Base-by-base conservation (phyloP, 2,797 vertebrate genomes). In the Pygocentrus nattereri region DNA sequence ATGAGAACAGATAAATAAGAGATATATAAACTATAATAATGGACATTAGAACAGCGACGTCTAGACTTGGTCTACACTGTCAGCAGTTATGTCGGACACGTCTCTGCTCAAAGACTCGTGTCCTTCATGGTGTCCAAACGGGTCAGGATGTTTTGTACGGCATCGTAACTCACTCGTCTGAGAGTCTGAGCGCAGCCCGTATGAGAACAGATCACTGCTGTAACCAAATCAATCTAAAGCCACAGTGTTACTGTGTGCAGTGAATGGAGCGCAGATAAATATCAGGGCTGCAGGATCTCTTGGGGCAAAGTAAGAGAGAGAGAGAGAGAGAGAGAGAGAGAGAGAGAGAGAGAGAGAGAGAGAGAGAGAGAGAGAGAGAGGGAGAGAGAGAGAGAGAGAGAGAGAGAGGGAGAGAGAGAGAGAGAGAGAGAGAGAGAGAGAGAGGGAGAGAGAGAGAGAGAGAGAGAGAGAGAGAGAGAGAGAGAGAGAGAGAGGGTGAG, bases 31-130 rank as follows among this genome's bases (percentile, higher is more conserved):
- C 8, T 41, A 41, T 1, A 3, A 2, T 19, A 18, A 13, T 52
- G 16, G 16, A 52, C 18, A 11, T 13, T 52, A 11, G 16, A 18
- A 52, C 2, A 52, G 34, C 34, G 38, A 3, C n/a, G 47, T 10
- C 47, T 13, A 49, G 8, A 49, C 3, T 19, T 3, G 11, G 15
- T 16, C 16, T 19, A 4, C 52, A 21, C 30, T 79, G 52, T 41
- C 6, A 61, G 76, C 79, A 75, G 83, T 83, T 83, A 78, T 41
- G 11, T 70, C 59, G 50, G 79, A 84, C 82, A 80, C 59, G 54
- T 67, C 5, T 52, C 69, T 83, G 87, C 89, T 87, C 88, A 88
- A 88, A 89, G 81, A 52, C 72, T 27, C 4, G 65, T n/a, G 16
- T 54, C 52, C 62, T 78, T 52, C 64, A 68, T 23, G 21, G 15